Evolutionary conservation across 2,888 invertebrate genomes (phyloP), one percentile per base, ranked within the genome.

Genomic region (Augiades crinisus): DNA sequence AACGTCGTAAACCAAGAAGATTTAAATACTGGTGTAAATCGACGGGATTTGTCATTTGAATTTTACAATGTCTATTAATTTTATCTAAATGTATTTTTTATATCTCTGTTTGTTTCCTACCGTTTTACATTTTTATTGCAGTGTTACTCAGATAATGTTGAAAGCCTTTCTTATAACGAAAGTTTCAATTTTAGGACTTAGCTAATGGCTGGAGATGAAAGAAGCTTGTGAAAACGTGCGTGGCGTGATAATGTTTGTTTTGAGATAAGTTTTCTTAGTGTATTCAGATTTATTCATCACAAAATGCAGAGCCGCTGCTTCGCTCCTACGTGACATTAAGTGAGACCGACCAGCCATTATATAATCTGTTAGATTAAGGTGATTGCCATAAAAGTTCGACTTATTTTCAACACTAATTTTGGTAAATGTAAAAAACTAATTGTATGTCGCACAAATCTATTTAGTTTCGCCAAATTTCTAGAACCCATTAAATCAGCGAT

Each of bases 31-130:
- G 49, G 54, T 61, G 55, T 57, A 64, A 63, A 62, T 57, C 59
- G 55, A 57, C 57, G 57, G 66, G 59, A 70, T 69, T 70, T 71
- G 76, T 75, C 72, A 69, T 72, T 72, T 64, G 59, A 52, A 59
- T 62, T 80, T 78, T 75, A 80, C 72, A 70, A 71, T 71, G 69
- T 64, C 74, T 74, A 75, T 78, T 72, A 78, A 76, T 64, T 58
- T 79, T 77, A 81, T 81, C 79, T 78, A 72, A 75, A 75, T 75
- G 77, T 67, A 62, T 69, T 70, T 75, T 77, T 78, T 76, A 78
- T 75, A 66, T 67, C 68, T 67, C 65, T 60, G 65, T 63, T 64
- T 67, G 67, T 68, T 75, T 73, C 73, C 80, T 78, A 78, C 78
- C 71, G 78, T 77, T 78, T 73, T 63, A 72, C 68, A 69, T 68